Base-by-base conservation (phyloP, 1,140 invertebrate species). In the Leptoteleia sp. region DNA sequence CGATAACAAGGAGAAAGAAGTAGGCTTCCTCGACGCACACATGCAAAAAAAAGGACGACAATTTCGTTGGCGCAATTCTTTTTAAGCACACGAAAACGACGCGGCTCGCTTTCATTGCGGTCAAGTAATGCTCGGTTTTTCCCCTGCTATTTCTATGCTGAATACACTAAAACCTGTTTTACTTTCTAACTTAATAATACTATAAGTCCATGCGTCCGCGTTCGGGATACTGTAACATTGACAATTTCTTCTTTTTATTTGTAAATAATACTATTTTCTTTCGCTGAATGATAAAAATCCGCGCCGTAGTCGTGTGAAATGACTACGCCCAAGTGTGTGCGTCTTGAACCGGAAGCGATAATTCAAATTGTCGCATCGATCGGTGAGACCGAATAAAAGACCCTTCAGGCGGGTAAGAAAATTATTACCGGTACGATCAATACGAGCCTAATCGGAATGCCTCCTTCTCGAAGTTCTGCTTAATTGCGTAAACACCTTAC, bases 131-230 rank as follows among this genome's bases (percentile, higher is more conserved):
- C n/a, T n/a, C n/a, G n/a, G n/a, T n/a, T n/a, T n/a, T n/a, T n/a
- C n/a, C n/a, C n/a, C n/a, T n/a, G n/a, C n/a, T n/a, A n/a, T n/a
- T n/a, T n/a, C n/a, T n/a, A n/a, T n/a, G n/a, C n/a, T n/a, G n/a
- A n/a, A n/a, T n/a, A n/a, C n/a, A n/a, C n/a, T n/a, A n/a, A n/a
- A n/a, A n/a, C n/a, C n/a, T n/a, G n/a, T n/a, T n/a, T n/a, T n/a
- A n/a, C n/a, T n/a, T n/a, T n/a, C n/a, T n/a, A 68, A 79, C 67
- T 79, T 79, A 79, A 79, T 79, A 79, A 79, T 79, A 79, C 76
- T 79, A 79, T 72, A 55, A 79, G 54, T 61, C 38, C 35, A 40
- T 72, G 38, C 37, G 47, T 65, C 40, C 31, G 67, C 33, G 50
- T 40, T 61, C 35, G 40, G 52, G 67, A 71, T 70, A 64, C 61